phyloP scores from a whole-genome alignment of 1,140 invertebrate genomes.

The Ridgeia piscesae region DNA sequence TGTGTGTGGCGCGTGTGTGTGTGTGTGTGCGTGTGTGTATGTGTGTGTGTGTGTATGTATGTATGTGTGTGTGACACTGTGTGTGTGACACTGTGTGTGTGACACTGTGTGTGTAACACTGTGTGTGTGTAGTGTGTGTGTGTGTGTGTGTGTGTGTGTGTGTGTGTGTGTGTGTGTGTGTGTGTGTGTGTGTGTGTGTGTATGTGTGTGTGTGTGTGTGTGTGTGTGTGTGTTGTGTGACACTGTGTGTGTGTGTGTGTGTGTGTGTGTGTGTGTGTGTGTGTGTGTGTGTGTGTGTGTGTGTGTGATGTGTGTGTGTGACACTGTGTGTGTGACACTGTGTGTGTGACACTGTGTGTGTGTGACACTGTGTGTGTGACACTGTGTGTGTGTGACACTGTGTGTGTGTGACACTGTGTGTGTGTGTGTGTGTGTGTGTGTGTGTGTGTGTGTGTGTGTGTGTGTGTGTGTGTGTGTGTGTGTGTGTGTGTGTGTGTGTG shows the following conservation, averaged over 20 bases:
- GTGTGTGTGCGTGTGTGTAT: background rate
- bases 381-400: too few relatives aligned
- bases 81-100: background rate
- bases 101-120: background rate
- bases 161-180: background rate
- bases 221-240: background rate
- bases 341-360: too few relatives aligned
- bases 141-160: background rate
- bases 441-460: too few relatives aligned
- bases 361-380: too few relatives aligned
- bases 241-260: background rate
- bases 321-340: too few relatives aligned
- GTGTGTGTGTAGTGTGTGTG: background rate
- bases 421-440: too few relatives aligned
- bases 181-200: background rate
- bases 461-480: too few relatives aligned
- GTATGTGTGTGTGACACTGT: background rate
- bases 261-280: background rate
- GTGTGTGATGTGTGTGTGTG: background rate
- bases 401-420: too few relatives aligned
- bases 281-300: background rate
- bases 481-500: too few relatives aligned
- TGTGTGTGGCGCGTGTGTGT: too few relatives aligned
- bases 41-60: background rate
- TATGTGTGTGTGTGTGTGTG: background rate